These are phyloP conservation scores for Bellardia bayeri DNA, from an alignment of 2,888 invertebrate species.

Conservation along the genomic window DNA sequence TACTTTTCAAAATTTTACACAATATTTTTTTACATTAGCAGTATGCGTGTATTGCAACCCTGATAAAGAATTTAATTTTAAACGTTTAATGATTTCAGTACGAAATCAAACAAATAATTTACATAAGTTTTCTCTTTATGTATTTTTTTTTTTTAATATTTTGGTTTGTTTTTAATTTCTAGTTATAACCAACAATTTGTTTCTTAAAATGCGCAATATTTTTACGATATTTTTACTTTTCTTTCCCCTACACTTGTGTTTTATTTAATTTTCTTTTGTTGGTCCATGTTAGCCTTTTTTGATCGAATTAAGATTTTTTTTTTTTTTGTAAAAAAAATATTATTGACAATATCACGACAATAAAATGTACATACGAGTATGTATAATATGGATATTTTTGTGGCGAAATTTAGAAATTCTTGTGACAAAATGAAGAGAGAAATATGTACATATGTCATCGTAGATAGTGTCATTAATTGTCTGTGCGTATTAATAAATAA, in stretches of 20 bases:
- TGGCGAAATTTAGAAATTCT: slow-evolving; percentile 3
- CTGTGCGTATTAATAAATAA: too few species aligned
- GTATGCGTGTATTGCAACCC: slow-evolving; percentile 30
- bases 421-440: not conserved
- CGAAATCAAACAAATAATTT: not conserved
- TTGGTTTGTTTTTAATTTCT: not conserved
- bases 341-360: not conserved
- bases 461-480: not conserved
- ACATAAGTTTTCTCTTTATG: not conserved
- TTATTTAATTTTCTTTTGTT: slow-evolving; percentile 7
- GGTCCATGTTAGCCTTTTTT: slow-evolving; percentile 16
- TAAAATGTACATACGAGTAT: not conserved
- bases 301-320: slow-evolving; percentile 11
- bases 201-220: slow-evolving; percentile 44
- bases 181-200: not conserved
- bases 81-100: slow-evolving; percentile 14
- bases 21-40: not conserved
- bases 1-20: slow-evolving; percentile 22
- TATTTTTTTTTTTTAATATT: not conserved
- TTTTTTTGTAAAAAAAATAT: slow-evolving; percentile 7
- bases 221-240: slow-evolving; percentile 34
- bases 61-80: slow-evolving; percentile 36
- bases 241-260: not conserved
- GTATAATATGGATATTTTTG: slow-evolving; percentile 9
- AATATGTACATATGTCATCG: not conserved